phyloP scores from a whole-genome alignment of 2,888 invertebrate species.

The Melikaiella ostensackeni region DNA sequence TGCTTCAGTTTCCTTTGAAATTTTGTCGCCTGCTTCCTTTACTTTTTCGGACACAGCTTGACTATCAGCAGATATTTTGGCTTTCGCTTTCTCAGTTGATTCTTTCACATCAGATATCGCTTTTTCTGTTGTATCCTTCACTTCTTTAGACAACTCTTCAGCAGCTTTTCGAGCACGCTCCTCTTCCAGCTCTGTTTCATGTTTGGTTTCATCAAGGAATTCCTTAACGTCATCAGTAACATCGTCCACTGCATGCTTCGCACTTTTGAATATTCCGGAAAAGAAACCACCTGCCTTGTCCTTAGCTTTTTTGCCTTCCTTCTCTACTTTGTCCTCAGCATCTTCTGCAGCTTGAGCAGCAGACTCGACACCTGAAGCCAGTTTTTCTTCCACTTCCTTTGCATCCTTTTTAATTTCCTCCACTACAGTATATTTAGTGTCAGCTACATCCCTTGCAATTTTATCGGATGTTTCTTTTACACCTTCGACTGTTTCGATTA shows the following conservation, averaged over 20 bases:
- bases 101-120: slow-evolving; percentile 49
- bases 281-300: slow-evolving; percentile 57
- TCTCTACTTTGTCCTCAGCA: slow-evolving; percentile 47
- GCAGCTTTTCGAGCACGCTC: slow-evolving; percentile 51
- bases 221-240: slow-evolving; percentile 46
- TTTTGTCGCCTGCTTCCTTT: slow-evolving; percentile 40
- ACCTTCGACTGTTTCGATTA: slow-evolving; percentile 15
- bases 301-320: slow-evolving; percentile 53
- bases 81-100: slow-evolving; percentile 47
- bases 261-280: slow-evolving; percentile 56
- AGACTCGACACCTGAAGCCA: slow-evolving; percentile 31
- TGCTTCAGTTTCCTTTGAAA: slow-evolving; percentile 29
- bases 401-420: slow-evolving; percentile 55
- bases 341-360: slow-evolving; percentile 38
- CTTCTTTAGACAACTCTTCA: slow-evolving; percentile 51
- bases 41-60: slow-evolving; percentile 33
- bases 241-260: slow-evolving; percentile 52
- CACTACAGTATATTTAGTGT: slow-evolving; percentile 15
- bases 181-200: slow-evolving; percentile 63
- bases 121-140: slow-evolving; percentile 50
- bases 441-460: not conserved
- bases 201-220: slow-evolving; percentile 71
- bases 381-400: slow-evolving; percentile 30
- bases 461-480: slow-evolving; percentile 20
- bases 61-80: slow-evolving; percentile 46